Evolutionary conservation across 2,797 vertebrate genomes (phyloP).

Genomic region (Coregonus suidteri): DNA sequence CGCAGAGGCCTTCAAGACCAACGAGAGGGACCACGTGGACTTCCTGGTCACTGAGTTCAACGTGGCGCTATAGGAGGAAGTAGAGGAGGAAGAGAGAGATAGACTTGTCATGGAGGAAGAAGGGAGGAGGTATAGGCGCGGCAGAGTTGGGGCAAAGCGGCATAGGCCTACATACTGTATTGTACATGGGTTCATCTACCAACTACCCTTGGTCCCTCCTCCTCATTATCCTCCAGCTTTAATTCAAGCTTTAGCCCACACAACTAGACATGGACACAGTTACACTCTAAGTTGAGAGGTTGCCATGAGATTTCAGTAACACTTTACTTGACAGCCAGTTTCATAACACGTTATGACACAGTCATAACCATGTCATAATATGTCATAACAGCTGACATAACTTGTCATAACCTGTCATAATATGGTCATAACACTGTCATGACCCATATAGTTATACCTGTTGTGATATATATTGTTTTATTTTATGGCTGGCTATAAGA

Average conservation of each 20-base stretch:
- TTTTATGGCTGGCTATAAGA: no score
- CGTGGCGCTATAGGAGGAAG: constrained; percentile 81
- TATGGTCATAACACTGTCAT: no score
- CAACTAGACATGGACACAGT: neutral
- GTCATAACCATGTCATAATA: no score
- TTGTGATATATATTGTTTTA: no score
- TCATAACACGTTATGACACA: no score
- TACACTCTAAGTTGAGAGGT: neutral
- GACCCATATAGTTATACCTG: no score
- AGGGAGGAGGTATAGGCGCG: no score
- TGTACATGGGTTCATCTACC: neutral
- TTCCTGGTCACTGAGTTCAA: constrained; percentile 98
- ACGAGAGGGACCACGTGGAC: constrained; percentile 91
- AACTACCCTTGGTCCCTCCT: neutral
- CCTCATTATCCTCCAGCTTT: neutral
- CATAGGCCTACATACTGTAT: neutral
- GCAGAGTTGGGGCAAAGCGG: neutral
- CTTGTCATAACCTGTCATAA: no score
- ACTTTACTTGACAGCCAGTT: no score
- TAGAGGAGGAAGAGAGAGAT: neutral
- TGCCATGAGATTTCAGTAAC: neutral
- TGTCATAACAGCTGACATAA: no score
- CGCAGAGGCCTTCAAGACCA: constrained; percentile 96
- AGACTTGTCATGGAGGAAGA: constrained; percentile 3
- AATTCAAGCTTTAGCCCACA: neutral